phyloP scores from a whole-genome alignment of 1,140 invertebrate species.

The Dreissena polymorpha region DNA sequence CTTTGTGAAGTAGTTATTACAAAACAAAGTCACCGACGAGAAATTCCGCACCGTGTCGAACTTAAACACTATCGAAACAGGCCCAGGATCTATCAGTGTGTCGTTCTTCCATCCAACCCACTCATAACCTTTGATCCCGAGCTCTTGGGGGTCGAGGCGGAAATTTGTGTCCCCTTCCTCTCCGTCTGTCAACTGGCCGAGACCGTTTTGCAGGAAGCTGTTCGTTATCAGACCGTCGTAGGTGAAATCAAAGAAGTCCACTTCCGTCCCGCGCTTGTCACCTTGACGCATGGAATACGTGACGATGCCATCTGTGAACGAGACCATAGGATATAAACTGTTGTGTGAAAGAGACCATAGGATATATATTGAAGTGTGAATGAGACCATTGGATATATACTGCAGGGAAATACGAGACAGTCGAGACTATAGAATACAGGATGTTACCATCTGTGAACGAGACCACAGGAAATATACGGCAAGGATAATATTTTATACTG shows the following conservation, averaged over 20 bases:
- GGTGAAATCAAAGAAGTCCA: constrained; percentile 93
- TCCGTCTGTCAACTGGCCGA: constrained; percentile 95
- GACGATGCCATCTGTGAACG: constrained; percentile 86
- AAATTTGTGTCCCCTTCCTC: constrained; percentile 87
- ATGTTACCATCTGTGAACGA: too few species aligned
- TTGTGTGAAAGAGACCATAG: too few species aligned
- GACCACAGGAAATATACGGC: too few species aligned
- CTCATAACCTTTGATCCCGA: constrained; percentile 86
- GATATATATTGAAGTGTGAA: too few species aligned
- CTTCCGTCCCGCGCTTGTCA: constrained; percentile 85
- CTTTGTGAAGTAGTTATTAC: constrained; percentile 86
- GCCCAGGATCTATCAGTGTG: constrained; percentile 79
- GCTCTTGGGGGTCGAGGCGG: constrained; percentile 85
- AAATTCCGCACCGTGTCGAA: constrained; percentile 94
- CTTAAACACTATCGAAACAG: constrained; percentile 85
- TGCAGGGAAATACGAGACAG: too few species aligned
- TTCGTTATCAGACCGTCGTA: constrained; percentile 91
- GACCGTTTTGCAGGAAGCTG: constrained; percentile 82
- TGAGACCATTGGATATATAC: too few species aligned
- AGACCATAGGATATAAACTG: too few species aligned
- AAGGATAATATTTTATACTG: too few species aligned
- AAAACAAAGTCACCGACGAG: constrained; percentile 90
- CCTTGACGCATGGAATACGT: constrained; percentile 93
- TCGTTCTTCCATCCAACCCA: constrained; percentile 97
- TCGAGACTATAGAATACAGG: too few species aligned